Evolutionary conservation across 2,888 invertebrate species (phyloP).

Genomic region (Hanleya hanleyi): DNA sequence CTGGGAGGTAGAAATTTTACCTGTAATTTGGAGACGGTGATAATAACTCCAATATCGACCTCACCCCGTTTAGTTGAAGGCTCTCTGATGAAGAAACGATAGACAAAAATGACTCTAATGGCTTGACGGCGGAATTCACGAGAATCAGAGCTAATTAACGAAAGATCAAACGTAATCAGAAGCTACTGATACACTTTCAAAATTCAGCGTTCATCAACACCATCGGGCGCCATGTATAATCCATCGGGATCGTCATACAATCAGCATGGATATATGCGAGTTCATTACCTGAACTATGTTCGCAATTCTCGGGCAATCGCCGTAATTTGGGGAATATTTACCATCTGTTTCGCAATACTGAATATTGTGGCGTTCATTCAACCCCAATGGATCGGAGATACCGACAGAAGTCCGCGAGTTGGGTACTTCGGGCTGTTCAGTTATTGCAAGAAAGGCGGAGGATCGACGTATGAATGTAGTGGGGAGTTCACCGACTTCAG

Average conservation of each 20-base stretch:
- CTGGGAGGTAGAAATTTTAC: no score
- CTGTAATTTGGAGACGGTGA: no score
- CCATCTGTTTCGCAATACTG: slow-evolving; percentile 97
- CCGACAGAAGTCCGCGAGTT: slow-evolving; percentile 82
- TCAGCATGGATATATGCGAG: slow-evolving; percentile 56
- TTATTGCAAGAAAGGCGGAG: slow-evolving; percentile 80
- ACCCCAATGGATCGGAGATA: slow-evolving; percentile 78
- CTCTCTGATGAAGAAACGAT: no score
- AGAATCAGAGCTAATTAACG: no score
- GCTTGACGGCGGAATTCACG: no score
- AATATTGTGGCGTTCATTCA: slow-evolving; percentile 96
- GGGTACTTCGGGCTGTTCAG: slow-evolving; percentile 96
- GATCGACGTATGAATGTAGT: slow-evolving; percentile 78
- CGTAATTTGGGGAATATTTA: slow-evolving; percentile 98
- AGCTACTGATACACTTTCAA: no score
- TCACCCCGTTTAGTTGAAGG: no score
- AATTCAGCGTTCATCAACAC: no score
- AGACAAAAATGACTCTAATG: no score
- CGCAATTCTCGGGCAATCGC: slow-evolving; percentile 84
- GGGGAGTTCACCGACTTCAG: slow-evolving; percentile 83
- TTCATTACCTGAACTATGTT: slow-evolving; percentile 69
- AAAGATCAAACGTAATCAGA: no score
- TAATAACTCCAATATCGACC: no score
- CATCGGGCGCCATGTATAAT: neutral
- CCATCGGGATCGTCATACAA: neutral